Base-by-base conservation (phyloP, 2,888 invertebrate species). In the Saturnia japonica region DNA sequence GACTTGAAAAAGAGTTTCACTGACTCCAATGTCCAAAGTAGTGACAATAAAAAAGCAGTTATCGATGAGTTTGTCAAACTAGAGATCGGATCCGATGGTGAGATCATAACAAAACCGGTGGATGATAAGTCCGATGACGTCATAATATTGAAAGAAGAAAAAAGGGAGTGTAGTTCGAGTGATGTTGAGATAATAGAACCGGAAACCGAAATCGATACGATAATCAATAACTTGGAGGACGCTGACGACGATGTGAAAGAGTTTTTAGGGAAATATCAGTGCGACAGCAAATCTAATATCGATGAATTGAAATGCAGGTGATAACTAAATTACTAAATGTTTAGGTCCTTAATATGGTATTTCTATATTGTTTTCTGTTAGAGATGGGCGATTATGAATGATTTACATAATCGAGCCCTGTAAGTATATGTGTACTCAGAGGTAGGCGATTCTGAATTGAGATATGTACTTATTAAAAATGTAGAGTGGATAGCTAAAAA, bases 241-340 rank as follows among this genome's bases (percentile, higher is more conserved):
- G 90, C 89, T 3, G 93, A 94, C 79, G 94, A 94, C 66, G 87
- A 90, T 0, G 88, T 94, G 0, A 91, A 91, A 72, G 88, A 88
- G 73, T 94, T 93, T 82, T 81, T 94, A 72, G 94, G 92, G 60
- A 91, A 89, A 75, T 92, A 90, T 73, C 86, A 91, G 57, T 76
- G 79, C 69, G 85, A 85, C 71, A 75, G 68, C 22, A 77, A 74
- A 70, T 74, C 71, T 69, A 77, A 80, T 64, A 74, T 74, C 1
- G 82, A 74, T 16, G 90, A 91, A 70, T 77, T 92, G 3, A 93
- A 91, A 75, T 94, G 93, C 89, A 89, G 93, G 93, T 94, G 66
- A 64, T 9, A 7, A 8, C 2, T 14, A 16, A 19, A 16, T 19
- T 47, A 47, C 47, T 14, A 19, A 47, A 19, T 47, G 19, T 47